phyloP scores from a whole-genome alignment of 2,888 invertebrate genomes.

The Listrodromus nycthemerus region DNA sequence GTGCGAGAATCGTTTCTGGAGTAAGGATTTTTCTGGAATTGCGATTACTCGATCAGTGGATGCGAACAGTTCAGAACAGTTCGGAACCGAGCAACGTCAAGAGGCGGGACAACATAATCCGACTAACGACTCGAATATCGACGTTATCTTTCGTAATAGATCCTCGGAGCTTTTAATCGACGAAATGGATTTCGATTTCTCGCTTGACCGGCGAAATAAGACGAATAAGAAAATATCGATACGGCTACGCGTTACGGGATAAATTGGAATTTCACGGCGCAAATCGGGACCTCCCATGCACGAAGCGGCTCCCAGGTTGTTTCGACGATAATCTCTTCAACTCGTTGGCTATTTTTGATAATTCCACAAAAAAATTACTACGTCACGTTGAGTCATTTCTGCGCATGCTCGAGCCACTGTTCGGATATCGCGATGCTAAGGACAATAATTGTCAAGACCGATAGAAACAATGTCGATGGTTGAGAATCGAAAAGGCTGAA shows the following conservation, averaged over 20 bases:
- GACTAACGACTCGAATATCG: background rate
- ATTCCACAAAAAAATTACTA: background rate
- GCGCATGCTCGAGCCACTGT: background rate
- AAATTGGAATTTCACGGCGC: conserved; percentile 20
- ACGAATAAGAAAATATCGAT: background rate
- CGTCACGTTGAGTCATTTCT: background rate
- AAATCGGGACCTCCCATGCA: background rate
- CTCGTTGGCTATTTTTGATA: background rate
- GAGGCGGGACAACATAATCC: too few species aligned
- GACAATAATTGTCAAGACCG: background rate
- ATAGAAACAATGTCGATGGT: too few species aligned
- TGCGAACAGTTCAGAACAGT: too few species aligned
- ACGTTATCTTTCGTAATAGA: background rate
- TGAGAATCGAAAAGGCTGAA: too few species aligned
- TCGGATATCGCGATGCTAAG: background rate
- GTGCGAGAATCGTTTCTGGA: too few species aligned
- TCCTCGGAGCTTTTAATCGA: background rate
- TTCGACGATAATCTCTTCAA: background rate
- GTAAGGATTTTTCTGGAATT: too few species aligned
- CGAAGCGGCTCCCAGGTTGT: background rate
- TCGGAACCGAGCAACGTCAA: too few species aligned
- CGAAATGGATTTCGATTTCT: background rate
- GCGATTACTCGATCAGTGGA: too few species aligned
- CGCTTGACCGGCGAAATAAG: background rate
- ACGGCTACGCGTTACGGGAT: background rate